A percentile compares a stretch with the other conserved stretches of the same genome.
Conservation (phyloP, 2,797 vertebrate genomes). For the Coccyzus lansbergi region DNA sequence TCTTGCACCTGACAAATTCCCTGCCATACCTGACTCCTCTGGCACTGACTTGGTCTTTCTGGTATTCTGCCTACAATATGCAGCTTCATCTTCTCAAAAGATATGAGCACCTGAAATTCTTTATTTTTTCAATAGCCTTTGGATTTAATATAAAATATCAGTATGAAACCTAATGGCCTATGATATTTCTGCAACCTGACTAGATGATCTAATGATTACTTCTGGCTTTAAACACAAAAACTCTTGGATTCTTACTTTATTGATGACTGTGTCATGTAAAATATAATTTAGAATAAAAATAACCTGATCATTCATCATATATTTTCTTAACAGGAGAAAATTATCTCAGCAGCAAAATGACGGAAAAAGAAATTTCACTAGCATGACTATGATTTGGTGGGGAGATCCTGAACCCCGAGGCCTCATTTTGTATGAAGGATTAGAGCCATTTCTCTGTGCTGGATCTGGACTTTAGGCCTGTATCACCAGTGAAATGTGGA, state of each 20-base stretch:
- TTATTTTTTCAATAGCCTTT: conserved; percentile 15
- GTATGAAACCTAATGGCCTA: conserved; percentile 27
- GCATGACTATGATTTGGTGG: not conserved
- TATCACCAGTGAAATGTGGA: not conserved
- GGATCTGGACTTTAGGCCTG: not conserved
- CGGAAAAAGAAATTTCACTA: not conserved
- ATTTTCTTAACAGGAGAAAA: not conserved
- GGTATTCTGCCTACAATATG: conserved; percentile 2
- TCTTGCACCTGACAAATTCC: not conserved
- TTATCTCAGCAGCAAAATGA: not conserved
- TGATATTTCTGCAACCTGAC: conserved; percentile 17
- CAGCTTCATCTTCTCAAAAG: conserved; percentile 21
- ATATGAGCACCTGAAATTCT: not conserved
- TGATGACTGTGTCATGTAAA: not conserved
- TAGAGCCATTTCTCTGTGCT: not conserved
- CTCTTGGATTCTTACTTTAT: not conserved
- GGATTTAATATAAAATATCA: conserved; percentile 7
- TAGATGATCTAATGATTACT: conserved; percentile 7
- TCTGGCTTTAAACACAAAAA: not conserved
- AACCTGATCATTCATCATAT: not conserved
- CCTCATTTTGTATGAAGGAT: not conserved
- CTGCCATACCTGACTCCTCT: accelerated
- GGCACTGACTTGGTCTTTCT: not conserved
- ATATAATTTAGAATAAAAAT: conserved; percentile 21
- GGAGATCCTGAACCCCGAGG: not conserved